phyloP scores from a whole-genome alignment of 37 sponge, comb jelly and placozoan species.

The Haliclona indistincta region DNA sequence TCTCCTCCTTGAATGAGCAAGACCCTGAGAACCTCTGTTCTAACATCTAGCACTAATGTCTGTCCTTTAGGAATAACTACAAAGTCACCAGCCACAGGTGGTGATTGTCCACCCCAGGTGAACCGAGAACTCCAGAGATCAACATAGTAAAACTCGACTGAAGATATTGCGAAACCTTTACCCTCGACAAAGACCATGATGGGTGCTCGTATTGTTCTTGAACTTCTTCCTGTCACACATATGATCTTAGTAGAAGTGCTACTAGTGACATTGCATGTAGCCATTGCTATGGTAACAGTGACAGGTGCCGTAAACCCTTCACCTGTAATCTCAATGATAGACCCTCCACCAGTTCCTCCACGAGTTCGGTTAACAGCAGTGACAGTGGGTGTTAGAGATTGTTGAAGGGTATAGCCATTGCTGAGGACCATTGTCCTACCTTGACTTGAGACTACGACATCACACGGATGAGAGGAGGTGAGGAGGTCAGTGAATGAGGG shows the following conservation, averaged over 20 bases:
- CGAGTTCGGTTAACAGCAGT: conserved; percentile 54
- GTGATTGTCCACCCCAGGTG: conserved; percentile 90
- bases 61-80: conserved; percentile 86
- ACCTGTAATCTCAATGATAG: conserved; percentile 61
- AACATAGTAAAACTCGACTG: conserved; percentile 56
- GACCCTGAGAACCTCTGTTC: conserved; percentile 65
- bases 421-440: background rate
- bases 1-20: conserved; percentile 90
- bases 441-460: conserved; percentile 28
- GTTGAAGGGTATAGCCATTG: conserved; percentile 50
- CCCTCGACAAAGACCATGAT: conserved; percentile 75
- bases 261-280: conserved; percentile 46
- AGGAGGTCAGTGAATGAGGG: conserved; percentile 31
- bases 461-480: conserved; percentile 14
- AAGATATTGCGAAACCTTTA: conserved; percentile 64
- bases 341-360: conserved; percentile 95
- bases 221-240: conserved; percentile 73
- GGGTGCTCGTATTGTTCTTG: conserved; percentile 45
- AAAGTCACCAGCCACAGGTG: conserved; percentile 86
- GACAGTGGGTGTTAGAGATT: conserved; percentile 65
- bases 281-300: conserved; percentile 73
- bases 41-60: conserved; percentile 83
- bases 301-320: conserved; percentile 50
- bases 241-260: conserved; percentile 47
- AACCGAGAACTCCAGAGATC: conserved; percentile 81